A percentile compares a stretch with the other conserved stretches of the same genome.
Evolutionary conservation across 2,113 vertebrate species (phyloP).

Genomic region (Corythoichthys intestinalis): DNA sequence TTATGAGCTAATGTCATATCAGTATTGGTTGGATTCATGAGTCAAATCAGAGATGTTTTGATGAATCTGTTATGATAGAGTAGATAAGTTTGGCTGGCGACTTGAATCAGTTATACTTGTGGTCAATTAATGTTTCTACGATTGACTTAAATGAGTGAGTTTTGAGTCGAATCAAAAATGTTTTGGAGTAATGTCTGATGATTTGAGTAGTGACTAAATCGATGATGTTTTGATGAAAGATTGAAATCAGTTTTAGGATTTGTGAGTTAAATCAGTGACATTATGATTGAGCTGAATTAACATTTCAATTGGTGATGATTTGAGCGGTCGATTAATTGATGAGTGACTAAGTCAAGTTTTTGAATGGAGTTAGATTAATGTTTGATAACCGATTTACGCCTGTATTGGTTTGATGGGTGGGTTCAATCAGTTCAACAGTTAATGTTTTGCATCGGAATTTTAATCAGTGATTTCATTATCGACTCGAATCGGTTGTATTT

Average conservation of each 20-base stretch:
- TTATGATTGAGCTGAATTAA: not conserved
- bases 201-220: not conserved
- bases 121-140: not conserved
- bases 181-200: not conserved
- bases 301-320: not conserved
- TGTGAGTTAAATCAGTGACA: not conserved
- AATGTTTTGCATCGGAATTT: no score
- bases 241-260: not conserved
- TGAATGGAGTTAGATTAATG: no score
- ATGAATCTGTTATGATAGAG: not conserved
- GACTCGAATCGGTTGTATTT: no score
- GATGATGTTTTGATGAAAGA: constrained; percentile 15
- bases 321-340: no score
- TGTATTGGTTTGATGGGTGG: no score
- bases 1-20: no score
- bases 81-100: not conserved
- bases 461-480: no score
- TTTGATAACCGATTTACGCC: no score
- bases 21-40: not conserved
- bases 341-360: no score
- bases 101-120: not conserved
- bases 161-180: not conserved
- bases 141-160: not conserved
- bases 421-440: no score
- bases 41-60: not conserved